phyloP scores from a whole-genome alignment of 2,888 invertebrate genomes.

The Seira sanloemensis region DNA sequence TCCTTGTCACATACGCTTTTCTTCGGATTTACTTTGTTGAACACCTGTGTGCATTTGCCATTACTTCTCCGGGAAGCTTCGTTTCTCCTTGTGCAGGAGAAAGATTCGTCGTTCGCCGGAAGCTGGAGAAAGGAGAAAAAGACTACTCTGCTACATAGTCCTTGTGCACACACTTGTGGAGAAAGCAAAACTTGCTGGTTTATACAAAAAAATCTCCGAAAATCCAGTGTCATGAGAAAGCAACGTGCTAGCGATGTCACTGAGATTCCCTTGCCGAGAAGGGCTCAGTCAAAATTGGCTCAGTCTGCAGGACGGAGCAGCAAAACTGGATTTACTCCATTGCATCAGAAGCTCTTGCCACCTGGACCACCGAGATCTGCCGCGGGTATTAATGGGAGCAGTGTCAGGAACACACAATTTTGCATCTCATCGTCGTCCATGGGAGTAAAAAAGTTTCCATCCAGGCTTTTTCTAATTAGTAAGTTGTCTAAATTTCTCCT shows the following conservation, averaged over 20 bases:
- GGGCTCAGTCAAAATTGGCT: conserved; percentile 50
- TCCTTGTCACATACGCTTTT: too few relatives aligned
- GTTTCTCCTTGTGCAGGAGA: too few relatives aligned
- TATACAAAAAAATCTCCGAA: neutral
- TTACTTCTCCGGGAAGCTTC: neutral
- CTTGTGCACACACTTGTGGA: neutral
- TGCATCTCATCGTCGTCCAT: conserved; percentile 38
- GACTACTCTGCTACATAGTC: neutral
- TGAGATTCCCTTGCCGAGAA: conserved; percentile 38
- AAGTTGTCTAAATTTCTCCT: too few relatives aligned
- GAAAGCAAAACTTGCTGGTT: neutral
- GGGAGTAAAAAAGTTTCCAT: conserved; percentile 38
- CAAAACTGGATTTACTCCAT: conserved; percentile 16
- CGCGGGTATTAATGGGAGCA: conserved; percentile 21
- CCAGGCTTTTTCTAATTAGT: conserved; percentile 21
- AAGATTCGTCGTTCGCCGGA: conserved; percentile 6
- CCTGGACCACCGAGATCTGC: conserved; percentile 43
- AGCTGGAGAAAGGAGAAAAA: neutral
- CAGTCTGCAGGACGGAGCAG: conserved; percentile 36
- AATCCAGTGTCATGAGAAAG: conserved; percentile 38
- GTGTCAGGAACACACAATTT: conserved; percentile 16
- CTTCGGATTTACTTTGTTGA: too few relatives aligned
- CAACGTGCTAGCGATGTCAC: conserved; percentile 45
- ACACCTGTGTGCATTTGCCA: too few relatives aligned
- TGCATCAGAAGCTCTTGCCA: conserved; percentile 36